Evolutionary conservation across 2,113 vertebrate genomes (phyloP), one percentile per base, ranked within the genome.

Genomic region (Barnardius zonarius): DNA sequence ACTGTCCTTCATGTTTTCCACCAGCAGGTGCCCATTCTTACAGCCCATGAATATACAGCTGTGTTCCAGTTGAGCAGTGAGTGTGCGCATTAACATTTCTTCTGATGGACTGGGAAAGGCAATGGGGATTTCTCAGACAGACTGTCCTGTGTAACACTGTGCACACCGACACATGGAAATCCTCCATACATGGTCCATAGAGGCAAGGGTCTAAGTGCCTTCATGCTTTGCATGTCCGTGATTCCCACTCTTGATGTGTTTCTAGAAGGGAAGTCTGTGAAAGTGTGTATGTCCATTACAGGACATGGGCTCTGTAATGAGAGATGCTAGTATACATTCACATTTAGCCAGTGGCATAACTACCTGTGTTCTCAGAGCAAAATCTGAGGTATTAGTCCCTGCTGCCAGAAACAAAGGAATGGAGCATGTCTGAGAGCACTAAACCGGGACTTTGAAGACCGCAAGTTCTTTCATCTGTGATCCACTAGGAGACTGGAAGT

Each of bases 41-140:
- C 6, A 5, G 3, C 35, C 18, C 35, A 3, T 12, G 35, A 22
- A 22, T 7, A 22, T 39, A 61, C 10, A 57, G 7, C 20, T 2
- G 1, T 0, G 0, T 43, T 54, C 35, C 48, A 73, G 27, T 8
- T 0, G 0, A 13, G 7, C 30, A 54, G 35, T 64, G 51, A 39
- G 39, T 1, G 2, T 0, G 0, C 15, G 7, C 0, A 0, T 49
- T 57, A 3, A 7, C 6, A 11, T 77, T 88, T 69, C 27, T 90
- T 11, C 11, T 37, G 72, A 11, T 43, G 31, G 41, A 8, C 24
- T 28, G 70, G 27, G 20, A 83, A 66, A 83, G 13, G 24, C 54
- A 49, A 19, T 0, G 3, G 16, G 43, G 1, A 1, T 19, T 93
- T 59, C 31, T 61, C 39, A 44, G 24, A 28, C 33, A 44, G 17